These are phyloP conservation scores for Oryzias javanicus DNA, from an alignment of 2,113 vertebrate species.

Conservation along the genomic window DNA sequence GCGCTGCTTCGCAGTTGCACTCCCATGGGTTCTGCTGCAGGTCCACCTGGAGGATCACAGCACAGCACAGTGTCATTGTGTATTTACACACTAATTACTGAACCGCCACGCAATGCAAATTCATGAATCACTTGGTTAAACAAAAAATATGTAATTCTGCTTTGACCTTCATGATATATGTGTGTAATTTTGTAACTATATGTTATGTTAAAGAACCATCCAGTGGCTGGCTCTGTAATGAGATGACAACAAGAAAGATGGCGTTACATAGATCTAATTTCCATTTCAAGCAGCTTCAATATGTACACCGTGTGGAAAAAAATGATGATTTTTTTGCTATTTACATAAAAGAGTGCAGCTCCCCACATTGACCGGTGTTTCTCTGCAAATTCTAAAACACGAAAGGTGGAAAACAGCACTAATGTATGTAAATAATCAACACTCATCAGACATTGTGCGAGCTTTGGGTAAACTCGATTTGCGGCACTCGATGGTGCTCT, in stretches of 20 bases:
- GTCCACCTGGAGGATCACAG: constrained; percentile 84
- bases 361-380: neutral
- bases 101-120: constrained; percentile 17
- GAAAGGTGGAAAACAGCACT: constrained; percentile 16
- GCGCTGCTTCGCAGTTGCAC: constrained; percentile 91
- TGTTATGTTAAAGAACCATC: constrained; percentile 28
- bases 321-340: constrained; percentile 17
- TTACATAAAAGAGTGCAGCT: constrained; percentile 36
- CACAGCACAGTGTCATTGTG: constrained; percentile 35
- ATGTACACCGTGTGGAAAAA: constrained; percentile 26
- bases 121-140: constrained; percentile 34
- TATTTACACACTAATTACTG: constrained; percentile 36
- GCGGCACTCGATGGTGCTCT: constrained; percentile 29
- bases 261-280: constrained; percentile 26
- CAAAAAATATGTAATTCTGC: constrained; percentile 10
- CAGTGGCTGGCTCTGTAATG: constrained; percentile 9
- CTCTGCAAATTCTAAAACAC: constrained; percentile 16
- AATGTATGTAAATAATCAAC: constrained; percentile 38
- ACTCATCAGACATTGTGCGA: constrained; percentile 17
- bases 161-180: neutral
- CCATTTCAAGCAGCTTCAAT: constrained; percentile 22
- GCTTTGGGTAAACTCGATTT: constrained; percentile 24
- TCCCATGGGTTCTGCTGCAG: constrained; percentile 97
- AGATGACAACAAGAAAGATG: constrained; percentile 47
- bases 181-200: constrained; percentile 10